Conservation (phyloP, 2,113 vertebrate genomes). For the Cavia porcellus region DNA sequence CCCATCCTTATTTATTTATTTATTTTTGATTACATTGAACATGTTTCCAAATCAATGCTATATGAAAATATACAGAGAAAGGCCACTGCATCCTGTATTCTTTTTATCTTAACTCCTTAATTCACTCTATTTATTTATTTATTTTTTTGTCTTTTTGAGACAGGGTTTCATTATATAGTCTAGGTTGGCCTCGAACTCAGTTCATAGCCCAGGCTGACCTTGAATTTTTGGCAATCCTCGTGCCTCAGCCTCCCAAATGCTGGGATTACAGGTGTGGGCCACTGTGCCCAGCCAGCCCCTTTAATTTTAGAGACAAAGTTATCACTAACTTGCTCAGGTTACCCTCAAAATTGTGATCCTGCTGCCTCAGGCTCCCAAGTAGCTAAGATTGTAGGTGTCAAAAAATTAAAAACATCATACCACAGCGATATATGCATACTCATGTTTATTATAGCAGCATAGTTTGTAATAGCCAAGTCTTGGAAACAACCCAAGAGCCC, state of each 20-base stretch:
- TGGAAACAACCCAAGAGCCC: neutral
- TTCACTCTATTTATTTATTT: neutral
- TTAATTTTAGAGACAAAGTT: neutral
- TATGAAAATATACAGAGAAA: neutral
- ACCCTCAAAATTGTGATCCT: neutral
- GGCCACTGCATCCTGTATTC: neutral
- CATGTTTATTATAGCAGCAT: neutral
- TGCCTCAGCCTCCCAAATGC: neutral
- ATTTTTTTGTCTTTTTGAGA: neutral
- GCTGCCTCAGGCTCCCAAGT: neutral
- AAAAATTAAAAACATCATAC: neutral
- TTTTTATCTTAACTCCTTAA: neutral
- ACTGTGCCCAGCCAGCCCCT: neutral
- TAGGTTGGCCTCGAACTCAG: neutral
- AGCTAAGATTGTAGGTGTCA: neutral
- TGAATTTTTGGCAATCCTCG: neutral
- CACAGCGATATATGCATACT: neutral
- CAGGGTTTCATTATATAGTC: neutral
- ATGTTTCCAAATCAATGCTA: neutral
- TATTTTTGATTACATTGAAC: neutral
- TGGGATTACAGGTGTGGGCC: neutral
- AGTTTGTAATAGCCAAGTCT: neutral
- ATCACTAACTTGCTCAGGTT: neutral
- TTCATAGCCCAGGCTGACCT: neutral
- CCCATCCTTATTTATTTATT: constrained; percentile 14